Base-by-base conservation (phyloP, 2,797 vertebrate genomes). In the Bufotes viridis region DNA sequence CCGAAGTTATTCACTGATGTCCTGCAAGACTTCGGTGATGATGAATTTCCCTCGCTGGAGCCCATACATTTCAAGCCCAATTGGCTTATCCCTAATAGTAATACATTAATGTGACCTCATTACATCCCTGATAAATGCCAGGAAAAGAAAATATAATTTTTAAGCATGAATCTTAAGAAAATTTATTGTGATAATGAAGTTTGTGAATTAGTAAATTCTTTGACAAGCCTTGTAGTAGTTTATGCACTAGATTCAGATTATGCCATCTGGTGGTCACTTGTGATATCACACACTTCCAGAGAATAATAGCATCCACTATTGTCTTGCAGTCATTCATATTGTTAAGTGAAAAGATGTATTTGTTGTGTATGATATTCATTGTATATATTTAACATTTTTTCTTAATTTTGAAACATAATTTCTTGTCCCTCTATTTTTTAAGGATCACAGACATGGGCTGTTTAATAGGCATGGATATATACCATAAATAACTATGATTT, bases 251-350 rank as follows among this genome's bases (percentile, higher is more conserved):
- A 75, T 51, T 75, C 17, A 49, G 42, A 75, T 75, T 18, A 49
- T 51, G 72, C 72, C 72, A 75, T 75, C 72, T 75, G 42, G 72
- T 75, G 72, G 72, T 51, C 18, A 42, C 18, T 49, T 42, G 18
- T 75, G 42, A 22, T 51, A 75, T 75, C 18, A 75, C 72, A 75
- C 18, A 75, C 17, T 34, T 1, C 17, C 69, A 18, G 17, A 72
- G 29, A 34, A 9, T 26, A 72, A 13, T 8, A 5, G 69, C 12
- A 7, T 42, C 69, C 69, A 72, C 72, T 75, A 11, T 18, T 49
- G 9, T 75, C 34, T 9, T 51, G 42, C 18, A 75, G 18, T 3
- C 12, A 42, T 8, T 69, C 13, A 49, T 74, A 34, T 6, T 34
- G 26, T 72, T 29, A 34, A 34, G 17, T 14, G 13, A 24, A 70